Percentiles rank a stretch among this genome's conserved stretches.
Conservation (phyloP, 2,888 invertebrate species). For the Zaprionus bogoriensis region DNA sequence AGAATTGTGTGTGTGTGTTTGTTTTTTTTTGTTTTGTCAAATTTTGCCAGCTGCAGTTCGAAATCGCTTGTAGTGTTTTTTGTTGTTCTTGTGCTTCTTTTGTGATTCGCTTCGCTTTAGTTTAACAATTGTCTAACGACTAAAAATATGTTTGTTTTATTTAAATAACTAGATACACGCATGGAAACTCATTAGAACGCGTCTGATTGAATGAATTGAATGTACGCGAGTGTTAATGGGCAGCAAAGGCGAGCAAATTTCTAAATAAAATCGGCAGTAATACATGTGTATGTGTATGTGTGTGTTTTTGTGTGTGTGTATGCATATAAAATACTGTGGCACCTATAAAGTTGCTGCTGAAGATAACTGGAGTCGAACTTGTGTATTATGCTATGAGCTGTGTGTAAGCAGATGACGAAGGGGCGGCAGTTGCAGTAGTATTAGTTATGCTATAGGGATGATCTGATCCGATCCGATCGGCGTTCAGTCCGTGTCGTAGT, state of each 20-base stretch:
- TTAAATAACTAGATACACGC: constrained; percentile 81
- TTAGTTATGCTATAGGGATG: constrained; percentile 20
- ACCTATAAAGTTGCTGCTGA: constrained; percentile 52
- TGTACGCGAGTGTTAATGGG: constrained; percentile 67
- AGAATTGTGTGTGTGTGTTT: too few species aligned
- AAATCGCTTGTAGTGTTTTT: constrained; percentile 14
- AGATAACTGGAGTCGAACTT: background rate
- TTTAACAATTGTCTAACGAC: constrained; percentile 81
- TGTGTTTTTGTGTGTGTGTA: constrained; percentile 1
- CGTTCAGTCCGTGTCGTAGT: constrained; percentile 89
- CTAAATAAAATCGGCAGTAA: constrained; percentile 8
- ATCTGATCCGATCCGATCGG: constrained; percentile 58
- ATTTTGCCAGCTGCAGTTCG: constrained; percentile 35
- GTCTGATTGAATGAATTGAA: constrained; percentile 62
- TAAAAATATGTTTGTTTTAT: constrained; percentile 75
- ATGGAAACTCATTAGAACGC: constrained; percentile 75
- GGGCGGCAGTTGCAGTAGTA: constrained; percentile 7
- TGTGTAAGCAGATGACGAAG: constrained; percentile 31
- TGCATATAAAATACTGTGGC: constrained; percentile 65
- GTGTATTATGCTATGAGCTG: background rate
- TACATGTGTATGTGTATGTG: constrained; percentile 23
- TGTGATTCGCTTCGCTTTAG: constrained; percentile 40
- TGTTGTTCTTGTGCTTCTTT: constrained; percentile 7
- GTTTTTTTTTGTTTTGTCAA: constrained; percentile 25
- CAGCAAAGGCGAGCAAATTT: constrained; percentile 16